These are phyloP conservation scores for Oligia fasciuncula DNA, from an alignment of 2,888 invertebrate genomes.

Conservation along the genomic window DNA sequence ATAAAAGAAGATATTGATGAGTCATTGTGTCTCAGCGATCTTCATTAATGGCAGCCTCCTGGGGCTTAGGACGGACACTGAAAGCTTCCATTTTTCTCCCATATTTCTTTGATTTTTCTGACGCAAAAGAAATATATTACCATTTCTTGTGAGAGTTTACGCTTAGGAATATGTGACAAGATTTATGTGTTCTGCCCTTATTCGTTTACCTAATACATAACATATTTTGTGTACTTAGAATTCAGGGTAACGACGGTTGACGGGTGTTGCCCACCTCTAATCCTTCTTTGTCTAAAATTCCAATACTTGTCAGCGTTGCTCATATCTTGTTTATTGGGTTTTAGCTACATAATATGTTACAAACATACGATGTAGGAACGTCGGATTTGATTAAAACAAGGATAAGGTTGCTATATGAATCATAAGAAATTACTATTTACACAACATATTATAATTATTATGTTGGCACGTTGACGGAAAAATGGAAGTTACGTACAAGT, in stretches of 20 bases:
- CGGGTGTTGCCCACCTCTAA: conserved; percentile 12
- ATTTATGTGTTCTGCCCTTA: conserved; percentile 46
- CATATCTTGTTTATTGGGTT: conserved; percentile 7
- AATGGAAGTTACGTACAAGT: not conserved
- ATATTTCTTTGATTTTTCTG: conserved; percentile 39
- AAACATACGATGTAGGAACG: not conserved
- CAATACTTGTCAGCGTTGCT: conserved; percentile 8
- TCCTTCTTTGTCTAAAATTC: conserved; percentile 34
- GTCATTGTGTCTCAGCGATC: conserved; percentile 21
- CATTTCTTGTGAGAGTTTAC: conserved; percentile 33
- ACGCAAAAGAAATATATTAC: conserved; percentile 45
- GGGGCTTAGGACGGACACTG: conserved; percentile 23
- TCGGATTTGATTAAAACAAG: not conserved
- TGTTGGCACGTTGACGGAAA: not conserved
- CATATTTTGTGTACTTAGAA: conserved; percentile 32
- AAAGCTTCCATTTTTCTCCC: conserved; percentile 45
- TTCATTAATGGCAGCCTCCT: conserved; percentile 33
- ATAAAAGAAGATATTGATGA: conserved; percentile 33
- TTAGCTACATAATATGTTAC: not conserved
- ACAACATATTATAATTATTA: not conserved
- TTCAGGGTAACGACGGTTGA: conserved; percentile 31
- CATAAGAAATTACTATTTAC: not conserved
- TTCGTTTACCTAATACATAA: conserved; percentile 38
- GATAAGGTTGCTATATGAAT: not conserved
- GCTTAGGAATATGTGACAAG: conserved; percentile 43